Conservation (phyloP, 2,113 vertebrate species). For the Sylvia atricapilla region DNA sequence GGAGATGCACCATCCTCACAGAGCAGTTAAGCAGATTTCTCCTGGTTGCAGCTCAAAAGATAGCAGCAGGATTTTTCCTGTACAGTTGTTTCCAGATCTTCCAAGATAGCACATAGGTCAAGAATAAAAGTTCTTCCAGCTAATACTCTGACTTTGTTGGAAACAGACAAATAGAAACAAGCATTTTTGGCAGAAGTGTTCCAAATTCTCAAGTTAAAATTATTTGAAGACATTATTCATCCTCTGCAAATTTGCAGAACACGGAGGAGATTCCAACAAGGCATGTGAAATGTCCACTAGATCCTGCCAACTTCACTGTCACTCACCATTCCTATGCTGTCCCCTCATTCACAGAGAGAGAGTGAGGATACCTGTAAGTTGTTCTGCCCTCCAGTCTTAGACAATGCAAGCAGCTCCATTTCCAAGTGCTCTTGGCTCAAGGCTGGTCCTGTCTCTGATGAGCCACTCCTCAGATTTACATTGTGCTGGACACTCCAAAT, state of each 20-base stretch:
- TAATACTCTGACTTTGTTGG: not conserved
- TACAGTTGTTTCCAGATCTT: not conserved
- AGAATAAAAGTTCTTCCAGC: not conserved
- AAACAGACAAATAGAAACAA: not conserved
- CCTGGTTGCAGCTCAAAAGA: not conserved
- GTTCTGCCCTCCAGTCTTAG: not conserved
- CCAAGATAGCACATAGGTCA: not conserved
- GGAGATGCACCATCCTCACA: not conserved
- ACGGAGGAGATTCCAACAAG: not conserved
- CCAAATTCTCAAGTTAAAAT: not conserved
- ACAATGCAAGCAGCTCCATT: not conserved
- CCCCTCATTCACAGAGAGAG: not conserved
- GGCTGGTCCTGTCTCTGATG: not conserved
- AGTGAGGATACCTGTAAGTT: not conserved
- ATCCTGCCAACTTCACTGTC: not conserved
- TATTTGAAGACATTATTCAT: not conserved
- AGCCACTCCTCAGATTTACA: not conserved
- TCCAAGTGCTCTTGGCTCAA: not conserved
- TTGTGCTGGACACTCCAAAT: not conserved
- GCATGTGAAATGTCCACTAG: not conserved
- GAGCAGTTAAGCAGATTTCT: not conserved
- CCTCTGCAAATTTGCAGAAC: not conserved
- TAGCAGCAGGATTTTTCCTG: not conserved
- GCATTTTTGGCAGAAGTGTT: not conserved
- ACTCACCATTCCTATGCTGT: not conserved